A percentile compares a stretch with the other conserved stretches of the same genome.
These are phyloP conservation scores for Alces alces DNA, from an alignment of 2,113 vertebrate genomes.

Conservation along the genomic window DNA sequence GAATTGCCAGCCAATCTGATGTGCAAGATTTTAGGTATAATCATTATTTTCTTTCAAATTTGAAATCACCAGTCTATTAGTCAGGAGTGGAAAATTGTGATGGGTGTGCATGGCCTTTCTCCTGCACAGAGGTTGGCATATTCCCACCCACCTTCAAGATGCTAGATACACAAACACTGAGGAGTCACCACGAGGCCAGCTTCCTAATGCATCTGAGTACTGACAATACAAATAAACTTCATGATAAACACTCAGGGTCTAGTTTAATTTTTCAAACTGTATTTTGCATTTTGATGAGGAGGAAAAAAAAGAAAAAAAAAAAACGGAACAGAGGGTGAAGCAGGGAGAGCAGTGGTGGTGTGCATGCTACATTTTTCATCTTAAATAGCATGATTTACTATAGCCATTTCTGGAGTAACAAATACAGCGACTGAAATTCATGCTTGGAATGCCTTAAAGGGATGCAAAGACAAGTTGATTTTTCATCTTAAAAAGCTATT, in stretches of 20 bases:
- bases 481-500: slow-evolving; percentile 6
- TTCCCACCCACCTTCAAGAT: slow-evolving; percentile 51
- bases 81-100: slow-evolving; percentile 62
- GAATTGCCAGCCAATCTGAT: slow-evolving; percentile 58
- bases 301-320: slow-evolving; percentile 29
- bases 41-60: slow-evolving; percentile 56
- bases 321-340: slow-evolving; percentile 50
- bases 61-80: slow-evolving; percentile 38
- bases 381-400: slow-evolving; percentile 76
- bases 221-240: slow-evolving; percentile 71
- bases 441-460: slow-evolving; percentile 68
- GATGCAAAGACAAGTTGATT: slow-evolving; percentile 45
- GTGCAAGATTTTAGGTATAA: slow-evolving; percentile 26
- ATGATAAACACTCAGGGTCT: slow-evolving; percentile 68
- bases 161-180: slow-evolving; percentile 67
- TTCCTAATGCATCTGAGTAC: slow-evolving; percentile 61
- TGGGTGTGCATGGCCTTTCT: slow-evolving; percentile 47
- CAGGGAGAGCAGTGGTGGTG: slow-evolving; percentile 57
- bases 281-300: slow-evolving; percentile 80
- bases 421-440: slow-evolving; percentile 59
- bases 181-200: slow-evolving; percentile 59
- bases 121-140: slow-evolving; percentile 34
- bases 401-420: slow-evolving; percentile 69
- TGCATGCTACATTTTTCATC: slow-evolving; percentile 74
- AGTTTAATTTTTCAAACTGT: slow-evolving; percentile 78